Evolutionary conservation across 2,888 invertebrate genomes (phyloP), one percentile per base, ranked within the genome.

Genomic region (Rhingia rostrata): DNA sequence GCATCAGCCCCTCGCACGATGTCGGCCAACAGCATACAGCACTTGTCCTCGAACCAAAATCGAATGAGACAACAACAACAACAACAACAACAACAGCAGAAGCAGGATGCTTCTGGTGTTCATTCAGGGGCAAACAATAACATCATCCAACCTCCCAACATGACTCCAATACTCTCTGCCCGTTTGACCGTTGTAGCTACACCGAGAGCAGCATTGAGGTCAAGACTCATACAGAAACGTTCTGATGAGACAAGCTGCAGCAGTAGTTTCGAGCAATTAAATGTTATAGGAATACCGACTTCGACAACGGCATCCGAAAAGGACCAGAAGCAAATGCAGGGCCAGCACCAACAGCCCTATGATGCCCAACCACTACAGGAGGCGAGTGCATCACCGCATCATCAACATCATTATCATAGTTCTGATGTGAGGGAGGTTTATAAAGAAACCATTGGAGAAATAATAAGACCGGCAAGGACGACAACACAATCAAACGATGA

Each of bases 221-320:
- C 86, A 61, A 86, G 79, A 79, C 79, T 85, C 58, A 73, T 86
- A 67, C 86, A 87, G 41, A 86, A 86, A 54, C 86, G 86, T 10
- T 78, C 86, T 37, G 84, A 87, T 61, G 86, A 87, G 64, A 87
- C 87, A 63, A 88, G 87, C 82, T 88, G 87, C 74, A 88, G 87
- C 79, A 88, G 88, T 85, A 82, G 81, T 82, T 88, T 88, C 74
- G 88, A 88, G 75, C 88, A 88, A 85, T 87, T 89, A 67, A 88
- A 88, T 86, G 82, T 88, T 73, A 86, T 87, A 69, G 88, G 86
- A 78, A 86, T 86, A 75, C 87, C 87, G 54, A 82, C 60, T 66
- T 33, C 74, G 53, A 54, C 67, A 47, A n/a, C 56, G 66, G 43
- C 49, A 54, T 30, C 73, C 61, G 70, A 80, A 49, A 61, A 54